Conservation (phyloP, 1,140 invertebrate genomes). For the Druon quercuslanigerum region DNA sequence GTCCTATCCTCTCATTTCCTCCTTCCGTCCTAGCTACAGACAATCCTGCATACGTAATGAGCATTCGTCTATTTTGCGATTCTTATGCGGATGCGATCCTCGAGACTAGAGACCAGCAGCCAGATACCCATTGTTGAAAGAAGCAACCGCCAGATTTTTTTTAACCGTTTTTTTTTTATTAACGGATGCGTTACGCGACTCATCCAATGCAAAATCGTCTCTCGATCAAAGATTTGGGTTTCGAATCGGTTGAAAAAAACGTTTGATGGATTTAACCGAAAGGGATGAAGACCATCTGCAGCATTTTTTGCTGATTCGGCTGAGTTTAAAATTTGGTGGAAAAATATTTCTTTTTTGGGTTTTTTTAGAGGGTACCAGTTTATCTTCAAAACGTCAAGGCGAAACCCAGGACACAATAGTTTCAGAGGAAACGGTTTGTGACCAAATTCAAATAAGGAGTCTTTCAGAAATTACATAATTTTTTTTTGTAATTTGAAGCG, state of each 20-base stretch:
- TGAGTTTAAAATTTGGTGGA: not conserved
- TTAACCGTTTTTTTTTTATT: conserved; percentile 44
- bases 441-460: too few relatives aligned
- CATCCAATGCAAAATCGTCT: conserved; percentile 26
- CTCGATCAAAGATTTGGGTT: conserved; percentile 23
- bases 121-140: conserved; percentile 47
- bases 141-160: conserved; percentile 51
- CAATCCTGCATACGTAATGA: conserved; percentile 57
- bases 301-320: not conserved
- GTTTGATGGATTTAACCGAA: not conserved
- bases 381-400: too few relatives aligned
- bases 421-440: too few relatives aligned
- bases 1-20: conserved; percentile 35
- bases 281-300: conserved; percentile 7
- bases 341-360: too few relatives aligned
- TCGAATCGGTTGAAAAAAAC: conserved; percentile 33
- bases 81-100: conserved; percentile 43
- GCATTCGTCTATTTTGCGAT: conserved; percentile 50
- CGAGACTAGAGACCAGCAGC: conserved; percentile 18
- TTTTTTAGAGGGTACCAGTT: too few relatives aligned
- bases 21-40: conserved; percentile 44
- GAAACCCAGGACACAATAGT: too few relatives aligned
- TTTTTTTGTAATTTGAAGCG: too few relatives aligned
- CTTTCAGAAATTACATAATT: too few relatives aligned
- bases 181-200: conserved; percentile 37